Evolutionary conservation across 2,888 invertebrate genomes (phyloP), one percentile per base, ranked within the genome.

Genomic region (Trichopoda pennipes): DNA sequence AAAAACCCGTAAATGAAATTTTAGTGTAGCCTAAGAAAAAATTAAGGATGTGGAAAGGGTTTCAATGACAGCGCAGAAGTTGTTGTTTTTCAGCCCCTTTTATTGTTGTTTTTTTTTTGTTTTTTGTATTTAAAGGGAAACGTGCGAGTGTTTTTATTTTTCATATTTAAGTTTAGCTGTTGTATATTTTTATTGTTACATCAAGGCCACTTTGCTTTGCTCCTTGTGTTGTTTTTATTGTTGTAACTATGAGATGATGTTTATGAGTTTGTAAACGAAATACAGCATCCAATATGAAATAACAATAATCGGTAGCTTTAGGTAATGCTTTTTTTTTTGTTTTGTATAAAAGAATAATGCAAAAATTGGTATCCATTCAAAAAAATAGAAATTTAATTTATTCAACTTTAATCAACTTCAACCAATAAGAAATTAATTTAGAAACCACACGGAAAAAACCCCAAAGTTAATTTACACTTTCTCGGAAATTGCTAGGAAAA

Each of bases 151-250:
- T 12, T 38, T 38, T 28, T 3, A 3, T 28, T 28, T 28, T 28
- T 28, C 6, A 28, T 2, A 3, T 28, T 28, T 28, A 28, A 28
- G 6, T 28, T 28, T 28, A 7, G 2, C 6, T 12, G 1, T 38
- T 38, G 9, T 38, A 2, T 28, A n/a, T 32, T 32, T 60, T 72
- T 61, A 32, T n/a, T 35, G 35, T 53, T 44, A 44, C 44, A 63
- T 73, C 55, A 73, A 73, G 63, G 73, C 19, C 63, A 63, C 42
- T 63, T 53, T 38, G 14, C 35, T 23, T 51, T 38, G 14, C 35
- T 23, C 38, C n/a, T 60, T 60, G 28, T 28, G 28, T 28, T 28
- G 4, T 63, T 69, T 10, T 61, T 53, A 60, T 14, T 47, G 42
- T 8, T 28, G 7, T 28, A 28, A 28, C 28, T 42, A 19, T 47